Conservation (phyloP, 2,888 invertebrate genomes). For the Pterostichus madidus region DNA sequence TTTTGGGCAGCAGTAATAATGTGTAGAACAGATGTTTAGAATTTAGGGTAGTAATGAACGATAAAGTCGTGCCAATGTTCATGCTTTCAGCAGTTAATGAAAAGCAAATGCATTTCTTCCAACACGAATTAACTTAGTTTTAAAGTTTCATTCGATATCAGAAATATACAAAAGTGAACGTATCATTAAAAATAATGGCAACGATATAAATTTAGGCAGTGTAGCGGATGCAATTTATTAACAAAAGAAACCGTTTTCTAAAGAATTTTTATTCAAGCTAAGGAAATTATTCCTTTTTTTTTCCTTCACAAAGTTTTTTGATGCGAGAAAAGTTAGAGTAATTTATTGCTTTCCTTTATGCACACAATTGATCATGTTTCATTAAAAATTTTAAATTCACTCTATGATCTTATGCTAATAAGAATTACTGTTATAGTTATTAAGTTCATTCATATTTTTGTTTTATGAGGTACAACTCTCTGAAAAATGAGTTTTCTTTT, state of each 20-base stretch:
- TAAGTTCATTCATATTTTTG: slow-evolving; percentile 26
- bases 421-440: slow-evolving; percentile 23
- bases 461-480: slow-evolving; percentile 1
- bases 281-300: slow-evolving; percentile 59
- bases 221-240: slow-evolving; percentile 59
- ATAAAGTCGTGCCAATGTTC: not conserved
- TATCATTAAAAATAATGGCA: slow-evolving; percentile 58
- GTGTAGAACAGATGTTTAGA: not conserved
- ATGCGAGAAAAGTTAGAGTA: slow-evolving; percentile 51
- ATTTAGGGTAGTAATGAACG: not conserved
- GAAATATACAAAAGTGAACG: slow-evolving; percentile 49
- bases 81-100: slow-evolving; percentile 1
- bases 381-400: slow-evolving; percentile 18
- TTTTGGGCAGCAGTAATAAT: not conserved
- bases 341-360: slow-evolving; percentile 55
- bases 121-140: slow-evolving; percentile 40
- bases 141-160: slow-evolving; percentile 53
- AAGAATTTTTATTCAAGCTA: slow-evolving; percentile 59
- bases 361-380: slow-evolving; percentile 49
- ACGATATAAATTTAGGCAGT: slow-evolving; percentile 55
- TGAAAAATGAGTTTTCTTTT: not conserved
- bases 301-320: slow-evolving; percentile 46
- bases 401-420: slow-evolving; percentile 25
- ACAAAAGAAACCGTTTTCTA: slow-evolving; percentile 60
- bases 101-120: slow-evolving; percentile 38